These are phyloP conservation scores for Drosophila leonis DNA, from an alignment of 2,888 invertebrate genomes.

Conservation along the genomic window DNA sequence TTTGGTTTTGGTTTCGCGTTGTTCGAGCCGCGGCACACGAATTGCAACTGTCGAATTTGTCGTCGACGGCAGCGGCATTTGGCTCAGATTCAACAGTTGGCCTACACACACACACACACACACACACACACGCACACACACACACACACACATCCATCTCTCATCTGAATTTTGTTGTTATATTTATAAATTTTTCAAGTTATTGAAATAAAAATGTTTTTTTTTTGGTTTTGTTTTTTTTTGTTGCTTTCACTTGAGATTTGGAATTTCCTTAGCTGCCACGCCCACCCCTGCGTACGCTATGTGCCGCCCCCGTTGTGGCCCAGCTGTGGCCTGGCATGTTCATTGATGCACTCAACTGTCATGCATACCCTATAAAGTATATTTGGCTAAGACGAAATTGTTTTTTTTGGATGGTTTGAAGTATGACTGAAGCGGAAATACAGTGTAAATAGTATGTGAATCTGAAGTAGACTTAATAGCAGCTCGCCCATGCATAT, in stretches of 20 bases:
- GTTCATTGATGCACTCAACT: neutral
- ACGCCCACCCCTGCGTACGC: neutral
- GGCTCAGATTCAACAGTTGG: slow-evolving; percentile 58
- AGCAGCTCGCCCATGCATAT: neutral
- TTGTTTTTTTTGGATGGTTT: no score
- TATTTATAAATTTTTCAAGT: slow-evolving; percentile 74
- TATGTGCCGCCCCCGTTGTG: neutral
- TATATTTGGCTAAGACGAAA: neutral
- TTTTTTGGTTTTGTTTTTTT: neutral
- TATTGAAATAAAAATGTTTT: slow-evolving; percentile 33
- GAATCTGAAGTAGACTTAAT: no score
- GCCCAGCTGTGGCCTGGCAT: neutral
- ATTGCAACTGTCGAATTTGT: slow-evolving; percentile 78
- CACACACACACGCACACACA: slow-evolving; percentile 16
- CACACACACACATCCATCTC: slow-evolving; percentile 2
- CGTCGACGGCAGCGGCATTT: slow-evolving; percentile 59
- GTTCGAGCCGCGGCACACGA: slow-evolving; percentile 67
- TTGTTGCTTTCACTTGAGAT: neutral
- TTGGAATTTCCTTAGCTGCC: neutral
- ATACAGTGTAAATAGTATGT: neutral
- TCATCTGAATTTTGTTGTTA: slow-evolving; percentile 45
- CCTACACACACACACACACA: slow-evolving; percentile 10
- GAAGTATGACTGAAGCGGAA: neutral
- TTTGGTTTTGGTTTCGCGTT: slow-evolving; percentile 50
- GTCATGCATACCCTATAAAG: neutral